Evolutionary conservation across 2,113 vertebrate genomes (phyloP), one percentile per base, ranked within the genome.

Genomic region (Oxygymnocypris stewartii): DNA sequence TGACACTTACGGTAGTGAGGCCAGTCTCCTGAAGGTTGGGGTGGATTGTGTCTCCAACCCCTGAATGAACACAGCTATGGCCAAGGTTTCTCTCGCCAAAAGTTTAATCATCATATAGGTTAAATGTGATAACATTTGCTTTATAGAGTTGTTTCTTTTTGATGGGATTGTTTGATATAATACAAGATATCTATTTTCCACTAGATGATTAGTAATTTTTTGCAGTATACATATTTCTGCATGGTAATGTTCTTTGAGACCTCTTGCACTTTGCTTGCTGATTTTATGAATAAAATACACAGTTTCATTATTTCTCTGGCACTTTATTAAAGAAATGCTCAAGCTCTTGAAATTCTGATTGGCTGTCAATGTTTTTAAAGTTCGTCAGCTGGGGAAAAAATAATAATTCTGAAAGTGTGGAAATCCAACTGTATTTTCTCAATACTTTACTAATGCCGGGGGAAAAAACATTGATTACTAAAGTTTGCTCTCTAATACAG

Each of bases 1-100:
- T 28, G 79, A 82, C 40, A 0, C 4, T 16, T 28, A 6, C 2
- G 8, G 40, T 40, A 82, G 79, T 47, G 3, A 31, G 0, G 3
- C n/a, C 79, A 65, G 79, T 44, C 79, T 82, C 42, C 79, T 82
- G 40, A 65, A 82, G n/a, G 40, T 12, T 12, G 79, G 40, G 16
- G 13, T 81, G 59, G 59, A 82, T 31, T 80, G 51, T 4, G 20
- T 10, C 10, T 61, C 78, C 54, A 80, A 42, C 37, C 14, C 59
- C 59, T 82, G 25, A 82, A 44, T 2, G 2, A 11, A 59, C 74
- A 75, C 40, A 14, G 23, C 25, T 75, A 13, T 47, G 42, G 42
- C 23, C 73, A 47, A 47, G n/a, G 42, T 18, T 28, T 44, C 37
- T 59, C 18, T 23, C 25, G 37, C 8, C 59, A 65, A 82, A 82